These are phyloP conservation scores for Trachelus troglodyta DNA, from an alignment of 2,888 invertebrate genomes.

Conservation along the genomic window DNA sequence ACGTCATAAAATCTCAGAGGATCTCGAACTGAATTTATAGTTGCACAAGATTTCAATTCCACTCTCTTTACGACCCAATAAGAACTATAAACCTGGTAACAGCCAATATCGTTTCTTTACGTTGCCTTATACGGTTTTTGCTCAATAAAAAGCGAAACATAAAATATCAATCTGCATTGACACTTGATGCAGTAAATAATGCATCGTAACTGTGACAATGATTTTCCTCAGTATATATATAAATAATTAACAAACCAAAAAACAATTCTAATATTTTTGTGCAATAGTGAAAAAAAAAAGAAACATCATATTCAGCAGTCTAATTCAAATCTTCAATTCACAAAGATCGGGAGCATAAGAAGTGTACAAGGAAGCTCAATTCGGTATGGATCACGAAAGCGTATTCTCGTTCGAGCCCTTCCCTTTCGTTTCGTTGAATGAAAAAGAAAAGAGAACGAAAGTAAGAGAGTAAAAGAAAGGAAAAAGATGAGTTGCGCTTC, in stretches of 20 bases:
- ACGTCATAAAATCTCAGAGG: background rate
- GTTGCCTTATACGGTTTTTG: background rate
- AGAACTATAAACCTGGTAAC: slow-evolving; percentile 21
- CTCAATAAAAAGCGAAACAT: slow-evolving; percentile 7
- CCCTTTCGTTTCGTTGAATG: background rate
- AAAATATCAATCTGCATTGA: slow-evolving; percentile 26
- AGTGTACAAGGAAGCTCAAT: background rate
- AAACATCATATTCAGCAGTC: background rate
- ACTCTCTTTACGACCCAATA: slow-evolving; percentile 47
- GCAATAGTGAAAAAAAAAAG: background rate
- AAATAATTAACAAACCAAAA: background rate
- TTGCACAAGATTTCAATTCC: slow-evolving; percentile 40
- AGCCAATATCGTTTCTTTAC: slow-evolving; percentile 15
- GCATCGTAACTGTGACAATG: background rate
- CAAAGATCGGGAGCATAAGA: background rate
- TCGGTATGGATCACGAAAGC: background rate
- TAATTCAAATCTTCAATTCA: background rate
- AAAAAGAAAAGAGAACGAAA: slow-evolving; percentile 1
- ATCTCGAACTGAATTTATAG: slow-evolving; percentile 28
- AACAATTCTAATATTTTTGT: background rate
- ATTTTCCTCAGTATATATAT: background rate
- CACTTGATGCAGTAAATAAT: slow-evolving; percentile 10
- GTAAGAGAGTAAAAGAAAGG: background rate
- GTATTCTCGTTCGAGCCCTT: background rate
- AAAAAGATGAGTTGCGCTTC: background rate